A percentile compares a stretch with the other conserved stretches of the same genome.
Conservation (phyloP, 2,113 vertebrate species). For the Prochilodus magdalenae region DNA sequence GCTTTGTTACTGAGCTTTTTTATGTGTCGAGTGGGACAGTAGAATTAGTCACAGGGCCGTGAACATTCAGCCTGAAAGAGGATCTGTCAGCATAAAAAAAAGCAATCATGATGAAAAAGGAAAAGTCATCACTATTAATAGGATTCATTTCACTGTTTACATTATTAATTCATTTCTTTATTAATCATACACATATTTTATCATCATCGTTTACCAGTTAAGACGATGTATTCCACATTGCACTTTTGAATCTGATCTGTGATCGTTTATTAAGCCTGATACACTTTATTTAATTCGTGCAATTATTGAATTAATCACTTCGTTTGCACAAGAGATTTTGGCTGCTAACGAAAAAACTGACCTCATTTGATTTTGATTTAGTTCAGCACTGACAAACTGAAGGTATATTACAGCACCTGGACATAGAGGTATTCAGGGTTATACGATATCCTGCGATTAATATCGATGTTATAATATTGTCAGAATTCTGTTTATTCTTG, state of each 20-base stretch:
- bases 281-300: background rate
- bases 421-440: background rate
- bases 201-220: conserved; percentile 4
- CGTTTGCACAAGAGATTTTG: background rate
- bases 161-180: conserved; percentile 28
- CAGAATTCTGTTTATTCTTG: background rate
- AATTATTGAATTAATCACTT: background rate
- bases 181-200: conserved; percentile 36
- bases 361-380: background rate
- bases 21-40: background rate
- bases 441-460: background rate
- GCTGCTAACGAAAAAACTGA: background rate
- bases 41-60: background rate
- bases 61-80: background rate
- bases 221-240: conserved; percentile 23
- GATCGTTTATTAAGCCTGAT: conserved; percentile 10
- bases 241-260: conserved; percentile 40
- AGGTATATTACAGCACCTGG: background rate
- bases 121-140: background rate
- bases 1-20: background rate
- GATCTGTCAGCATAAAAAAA: background rate
- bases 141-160: conserved; percentile 14
- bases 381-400: background rate
- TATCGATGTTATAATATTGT: no score
- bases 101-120: conserved; percentile 5